Evolutionary conservation across 1,140 invertebrate species (phyloP), one percentile per base, ranked within the genome.

Genomic region (Diorhabda sublineata): DNA sequence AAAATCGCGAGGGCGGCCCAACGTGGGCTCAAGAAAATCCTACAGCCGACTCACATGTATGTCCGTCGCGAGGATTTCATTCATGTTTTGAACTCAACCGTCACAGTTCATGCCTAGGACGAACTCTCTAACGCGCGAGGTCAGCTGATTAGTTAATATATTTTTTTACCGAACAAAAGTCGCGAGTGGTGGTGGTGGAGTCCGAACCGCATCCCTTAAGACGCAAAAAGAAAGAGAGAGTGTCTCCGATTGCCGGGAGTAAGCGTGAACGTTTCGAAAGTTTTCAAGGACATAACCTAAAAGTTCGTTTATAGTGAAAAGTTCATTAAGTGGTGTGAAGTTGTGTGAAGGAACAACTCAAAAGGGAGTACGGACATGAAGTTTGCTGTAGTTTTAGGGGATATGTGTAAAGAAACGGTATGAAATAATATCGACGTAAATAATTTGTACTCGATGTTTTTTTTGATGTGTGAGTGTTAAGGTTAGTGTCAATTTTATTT

Each of bases 11-110:
- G 64, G 64, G 64, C 64, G 64, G 47, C 47, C 64, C 64, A 65
- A 65, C 64, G 64, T 65, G 64, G 64, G 64, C 64, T 58, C 64
- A 65, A 65, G 64, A 65, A 52, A 65, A 65, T 65, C 56, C 64
- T 65, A 44, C 52, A 42, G 47, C 64, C 64, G 52, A 52, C 47
- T 52, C 47, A 65, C 64, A 65, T 45, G 56, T 58, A 65, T 65
- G 64, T 65, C 64, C 64, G 64, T 42, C 64, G 44, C 47, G 47
- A 52, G 26, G 47, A 65, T 65, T 65, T 65, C 64, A 65, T 65
- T 65, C 64, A 65, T 65, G 64, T 65, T 65, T 58, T 26, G 64
- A 26, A 42, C 64, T 44, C 41, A 43, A 7, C 11, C 59, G 26
- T 41, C 59, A 61, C 42, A 11, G 59, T 61, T 41, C 59, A 41